A percentile compares a stretch with the other conserved stretches of the same genome.
These are phyloP conservation scores for Saguinus imperator DNA, from an alignment of 2,113 vertebrate genomes.

Conservation along the genomic window DNA sequence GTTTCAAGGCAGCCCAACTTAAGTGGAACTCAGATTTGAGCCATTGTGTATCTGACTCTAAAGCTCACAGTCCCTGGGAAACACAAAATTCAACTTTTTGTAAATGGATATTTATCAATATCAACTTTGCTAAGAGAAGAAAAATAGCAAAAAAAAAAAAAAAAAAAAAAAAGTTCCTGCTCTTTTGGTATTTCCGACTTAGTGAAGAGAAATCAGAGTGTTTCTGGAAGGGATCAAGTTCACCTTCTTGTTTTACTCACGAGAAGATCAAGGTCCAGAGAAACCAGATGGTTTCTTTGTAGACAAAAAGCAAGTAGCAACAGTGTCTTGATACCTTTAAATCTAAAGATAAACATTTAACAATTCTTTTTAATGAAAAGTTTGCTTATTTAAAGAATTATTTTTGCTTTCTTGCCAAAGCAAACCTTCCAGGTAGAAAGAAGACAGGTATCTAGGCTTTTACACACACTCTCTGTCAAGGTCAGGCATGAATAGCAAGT, in stretches of 20 bases:
- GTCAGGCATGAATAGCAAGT: not conserved
- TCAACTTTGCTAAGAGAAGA: not conserved
- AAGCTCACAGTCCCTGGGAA: not conserved
- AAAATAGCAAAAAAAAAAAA: not conserved
- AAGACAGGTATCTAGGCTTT: not conserved
- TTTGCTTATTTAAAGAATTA: not conserved
- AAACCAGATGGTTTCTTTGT: not conserved
- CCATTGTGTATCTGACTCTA: not conserved
- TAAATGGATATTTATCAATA: not conserved
- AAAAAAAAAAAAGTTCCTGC: not conserved
- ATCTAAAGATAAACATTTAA: not conserved
- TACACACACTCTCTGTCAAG: not conserved
- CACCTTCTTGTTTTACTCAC: not conserved
- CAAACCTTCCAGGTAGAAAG: not conserved
- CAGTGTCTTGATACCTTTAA: not conserved
- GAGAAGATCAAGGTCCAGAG: not conserved
- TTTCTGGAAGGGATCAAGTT: not conserved
- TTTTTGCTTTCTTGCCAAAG: not conserved
- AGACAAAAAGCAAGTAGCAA: not conserved
- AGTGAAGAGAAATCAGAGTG: not conserved
- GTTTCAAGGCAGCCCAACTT: not conserved
- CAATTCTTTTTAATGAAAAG: not conserved
- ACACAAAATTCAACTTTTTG: not conserved
- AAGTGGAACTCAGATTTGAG: not conserved
- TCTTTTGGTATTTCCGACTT: accelerated